These are phyloP conservation scores for Malurus cyaneus DNA, from an alignment of 2,113 vertebrate species.

Conservation along the genomic window DNA sequence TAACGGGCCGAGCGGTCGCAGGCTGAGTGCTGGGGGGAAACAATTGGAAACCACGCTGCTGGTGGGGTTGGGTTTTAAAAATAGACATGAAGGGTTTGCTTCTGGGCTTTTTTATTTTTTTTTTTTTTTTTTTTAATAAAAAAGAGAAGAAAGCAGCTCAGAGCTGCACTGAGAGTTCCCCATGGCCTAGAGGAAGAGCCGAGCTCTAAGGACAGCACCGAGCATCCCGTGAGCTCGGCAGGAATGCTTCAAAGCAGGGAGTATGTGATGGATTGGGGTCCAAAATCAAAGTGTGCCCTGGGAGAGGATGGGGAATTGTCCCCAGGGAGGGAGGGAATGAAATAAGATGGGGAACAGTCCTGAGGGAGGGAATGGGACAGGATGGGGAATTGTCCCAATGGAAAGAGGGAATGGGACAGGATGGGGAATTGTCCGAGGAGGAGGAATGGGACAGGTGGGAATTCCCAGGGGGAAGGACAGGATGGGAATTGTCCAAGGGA, in stretches of 20 bases:
- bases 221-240: neutral
- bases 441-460: too few relatives aligned
- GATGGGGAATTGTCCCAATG: too few relatives aligned
- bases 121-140: neutral
- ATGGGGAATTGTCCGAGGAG: too few relatives aligned
- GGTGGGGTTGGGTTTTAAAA: conserved; percentile 63
- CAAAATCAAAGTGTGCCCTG: accelerated
- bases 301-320: neutral
- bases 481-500: too few relatives aligned
- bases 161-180: neutral
- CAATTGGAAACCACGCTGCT: conserved; percentile 57
- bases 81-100: conserved; percentile 62
- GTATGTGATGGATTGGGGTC: neutral
- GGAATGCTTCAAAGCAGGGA: neutral
- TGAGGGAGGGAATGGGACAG: neutral
- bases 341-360: neutral
- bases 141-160: conserved; percentile 15
- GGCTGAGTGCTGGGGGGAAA: conserved; percentile 56
- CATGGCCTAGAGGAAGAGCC: conserved; percentile 11
- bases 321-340: neutral
- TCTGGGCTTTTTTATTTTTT: neutral
- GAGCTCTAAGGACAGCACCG: neutral
- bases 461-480: neutral
- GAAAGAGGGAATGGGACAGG: too few relatives aligned
- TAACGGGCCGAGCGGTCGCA: conserved; percentile 41